Base-by-base conservation (phyloP, 2,113 vertebrate species). In the Phocoena sinus region DNA sequence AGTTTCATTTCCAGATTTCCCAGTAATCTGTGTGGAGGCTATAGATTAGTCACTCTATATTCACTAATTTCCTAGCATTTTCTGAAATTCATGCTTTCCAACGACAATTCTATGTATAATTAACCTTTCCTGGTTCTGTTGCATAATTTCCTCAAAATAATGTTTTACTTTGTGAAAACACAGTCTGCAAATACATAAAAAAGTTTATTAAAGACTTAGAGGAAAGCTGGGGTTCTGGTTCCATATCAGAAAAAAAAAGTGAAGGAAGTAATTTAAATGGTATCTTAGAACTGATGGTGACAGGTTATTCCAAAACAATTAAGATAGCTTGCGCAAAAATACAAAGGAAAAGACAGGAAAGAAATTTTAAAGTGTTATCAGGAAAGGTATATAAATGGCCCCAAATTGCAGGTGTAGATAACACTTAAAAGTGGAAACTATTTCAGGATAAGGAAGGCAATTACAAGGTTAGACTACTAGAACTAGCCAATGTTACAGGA, bases 141-240 rank as follows among this genome's bases (percentile, higher is more conserved):
- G 63, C 21, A 85, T 90, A 92, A 96, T 73, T 89, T 94, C 79
- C 80, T 79, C 56, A 84, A 87, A 96, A 94, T 70, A 95, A 38
- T 67, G 18, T 80, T 85, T 86, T 86, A 60, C 89, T 56, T 85
- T 88, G 83, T 73, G 44, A 86, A 94, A 95, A 85, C 53, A 92
- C 6, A 82, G 15, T 82, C 83, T 92, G 41, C 38, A 97, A 85
- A 86, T 77, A 92, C 6, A 44, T 70, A 44, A 86, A 62, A 38
- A 82, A 13, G 62, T 26, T 76, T 68, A 95, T 53, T 44, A 68
- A 8, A 36, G 15, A 67, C 36, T 94, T n/a, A 47, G 44, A 71
- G 47, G 47, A 73, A 96, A 73, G 31, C 6, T 77, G 70, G 58
- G n/a, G 47, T 71, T 68, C 67, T 50, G 38, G 41, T 74, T 87